Evolutionary conservation across 2,797 vertebrate genomes (phyloP).

Genomic region (Muraenolepis orangiensis): DNA sequence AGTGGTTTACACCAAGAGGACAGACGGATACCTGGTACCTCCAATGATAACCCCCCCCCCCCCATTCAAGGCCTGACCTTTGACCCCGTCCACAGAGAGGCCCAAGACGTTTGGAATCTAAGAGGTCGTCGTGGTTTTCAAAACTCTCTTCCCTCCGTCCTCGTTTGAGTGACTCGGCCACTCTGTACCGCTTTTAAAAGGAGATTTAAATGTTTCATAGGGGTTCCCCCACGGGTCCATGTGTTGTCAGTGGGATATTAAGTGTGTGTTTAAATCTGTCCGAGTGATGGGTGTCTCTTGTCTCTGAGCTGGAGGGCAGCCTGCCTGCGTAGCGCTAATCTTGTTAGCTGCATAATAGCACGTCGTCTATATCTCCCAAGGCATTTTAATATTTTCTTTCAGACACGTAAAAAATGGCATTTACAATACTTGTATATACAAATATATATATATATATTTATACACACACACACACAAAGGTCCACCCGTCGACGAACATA

Average conservation of each 20-base stretch:
- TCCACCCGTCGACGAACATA: constrained; percentile 15
- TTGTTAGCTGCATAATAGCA: constrained; percentile 10
- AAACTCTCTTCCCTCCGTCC: not conserved
- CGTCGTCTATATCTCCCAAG: not conserved
- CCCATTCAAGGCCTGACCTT: not conserved
- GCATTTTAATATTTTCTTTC: constrained; percentile 46
- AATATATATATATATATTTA: constrained; percentile 54
- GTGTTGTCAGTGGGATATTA: too few species aligned
- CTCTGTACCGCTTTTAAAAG: too few species aligned
- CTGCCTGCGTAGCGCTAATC: constrained; percentile 18
- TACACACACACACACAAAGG: constrained; percentile 33
- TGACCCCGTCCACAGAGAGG: not conserved
- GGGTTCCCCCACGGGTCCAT: too few species aligned
- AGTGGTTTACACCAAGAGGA: constrained; percentile 34
- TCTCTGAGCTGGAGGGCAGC: too few species aligned
- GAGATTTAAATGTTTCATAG: too few species aligned
- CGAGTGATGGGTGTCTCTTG: too few species aligned
- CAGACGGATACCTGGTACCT: constrained; percentile 10
- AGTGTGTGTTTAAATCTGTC: too few species aligned
- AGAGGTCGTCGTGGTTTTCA: not conserved
- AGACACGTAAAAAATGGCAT: constrained; percentile 65
- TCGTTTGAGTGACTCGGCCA: not conserved
- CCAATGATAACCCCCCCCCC: not conserved
- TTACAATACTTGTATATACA: constrained; percentile 76
- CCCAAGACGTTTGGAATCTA: not conserved